Evolutionary conservation across 1,140 invertebrate genomes (phyloP), one percentile per base, ranked within the genome.

Genomic region (Solen grandis): DNA sequence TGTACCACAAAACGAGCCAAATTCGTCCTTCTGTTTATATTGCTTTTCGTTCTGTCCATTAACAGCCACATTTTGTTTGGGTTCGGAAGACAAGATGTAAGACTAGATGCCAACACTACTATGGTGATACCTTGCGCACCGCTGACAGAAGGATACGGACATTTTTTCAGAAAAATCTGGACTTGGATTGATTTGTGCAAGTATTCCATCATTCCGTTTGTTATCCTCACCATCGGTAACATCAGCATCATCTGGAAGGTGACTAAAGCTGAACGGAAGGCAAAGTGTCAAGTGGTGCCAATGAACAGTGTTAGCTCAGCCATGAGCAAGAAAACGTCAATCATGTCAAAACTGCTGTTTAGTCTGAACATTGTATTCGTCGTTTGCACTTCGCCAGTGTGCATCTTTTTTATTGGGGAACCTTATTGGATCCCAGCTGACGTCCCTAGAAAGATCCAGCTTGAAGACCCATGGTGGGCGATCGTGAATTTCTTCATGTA

Each of bases 101-200:
- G 29, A 5, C 41, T 14, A 33, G 36, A 10, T 14, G 65, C n/a
- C 3, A 78, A 80, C 60, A 29, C 0, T 0, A 62, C 62, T 0
- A 36, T 38, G 1, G 22, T 41, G 1, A 33, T 36, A 0, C 57
- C 22, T 2, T 85, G 85, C 50, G 31, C 16, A 8, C 69, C 68
- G 10, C 2, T 79, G 1, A 68, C 36, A 14, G n/a, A 76, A 0
- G 55, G 68, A 5, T 86, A 85, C 59, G 35, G 60, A 5, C 19
- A 66, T 0, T 88, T 87, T 70, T 55, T 63, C 13, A 14, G 1
- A 4, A 50, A 55, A 16, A 55, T 81, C 27, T 87, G 81, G 84
- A 82, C 85, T 5, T 88, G 84, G 87, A 84, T 87, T 29, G 84
- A 88, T 62, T 62, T 87, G 29, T 81, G 75, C 31, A 60, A 86